Evolutionary conservation across 2,888 invertebrate species (phyloP).

Genomic region (Aporophyla lueneburgensis): DNA sequence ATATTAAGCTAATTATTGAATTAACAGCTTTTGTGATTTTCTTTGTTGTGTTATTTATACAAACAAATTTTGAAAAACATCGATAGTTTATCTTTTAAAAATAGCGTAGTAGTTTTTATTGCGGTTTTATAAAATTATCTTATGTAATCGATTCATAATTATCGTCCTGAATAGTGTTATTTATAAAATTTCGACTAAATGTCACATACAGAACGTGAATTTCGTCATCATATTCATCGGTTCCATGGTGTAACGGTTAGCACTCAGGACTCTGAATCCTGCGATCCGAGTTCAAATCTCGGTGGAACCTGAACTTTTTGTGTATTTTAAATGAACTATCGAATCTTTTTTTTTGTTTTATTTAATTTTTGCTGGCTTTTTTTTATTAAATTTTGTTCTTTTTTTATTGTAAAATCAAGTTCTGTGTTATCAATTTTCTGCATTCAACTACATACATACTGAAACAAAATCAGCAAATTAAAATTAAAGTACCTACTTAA

Average conservation of each 20-base stretch:
- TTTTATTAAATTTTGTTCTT: not conserved
- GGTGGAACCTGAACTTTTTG: slow-evolving; percentile 92
- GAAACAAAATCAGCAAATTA: not conserved
- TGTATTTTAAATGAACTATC: slow-evolving; percentile 21
- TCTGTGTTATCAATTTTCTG: not conserved
- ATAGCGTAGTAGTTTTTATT: not conserved
- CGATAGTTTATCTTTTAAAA: not conserved
- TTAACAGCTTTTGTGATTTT: not conserved
- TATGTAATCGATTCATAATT: not conserved
- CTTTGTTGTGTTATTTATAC: not conserved
- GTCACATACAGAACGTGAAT: slow-evolving; percentile 51
- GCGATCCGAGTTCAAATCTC: slow-evolving; percentile 96
- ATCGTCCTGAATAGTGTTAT: accelerated
- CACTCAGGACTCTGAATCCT: slow-evolving; percentile 96
- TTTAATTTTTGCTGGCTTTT: not conserved
- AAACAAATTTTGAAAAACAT: not conserved
- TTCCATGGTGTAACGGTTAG: slow-evolving; percentile 93
- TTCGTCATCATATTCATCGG: slow-evolving; percentile 65
- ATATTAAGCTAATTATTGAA: not conserved
- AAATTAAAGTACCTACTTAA: not conserved
- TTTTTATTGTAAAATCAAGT: not conserved
- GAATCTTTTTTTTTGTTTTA: not conserved
- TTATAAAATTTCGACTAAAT: not conserved
- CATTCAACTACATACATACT: not conserved
- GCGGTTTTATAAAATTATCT: not conserved